Evolutionary conservation across 2,113 vertebrate genomes (phyloP), one percentile per base, ranked within the genome.

Genomic region (Sarotherodon lohbergeri): DNA sequence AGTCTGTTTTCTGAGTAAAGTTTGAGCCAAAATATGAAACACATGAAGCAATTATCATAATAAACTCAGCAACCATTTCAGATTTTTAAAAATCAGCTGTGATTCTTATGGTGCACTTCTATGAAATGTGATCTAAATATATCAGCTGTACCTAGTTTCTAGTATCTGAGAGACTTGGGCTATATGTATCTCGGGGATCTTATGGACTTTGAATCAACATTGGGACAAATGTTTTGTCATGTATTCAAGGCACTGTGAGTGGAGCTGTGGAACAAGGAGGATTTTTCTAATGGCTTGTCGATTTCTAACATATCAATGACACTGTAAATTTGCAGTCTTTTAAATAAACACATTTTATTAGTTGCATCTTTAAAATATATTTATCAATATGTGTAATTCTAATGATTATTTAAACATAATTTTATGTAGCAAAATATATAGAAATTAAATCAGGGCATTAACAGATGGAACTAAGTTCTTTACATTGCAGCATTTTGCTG

Each of bases 1-100:
- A 46, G 22, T 27, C 39, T 46, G 39, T 73, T 71, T 9, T 43
- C 39, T 27, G 66, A 73, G 39, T 73, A 2, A 24, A 27, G n/a
- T 73, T 43, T 24, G 13, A 46, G 66, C 0, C n/a, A 71, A 71
- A 71, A 1, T 22, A 6, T 46, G 22, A 68, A 22, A 68, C 36
- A 41, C 12, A 14, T 68, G 19, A 68, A 68, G 19, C 19, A 68
- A 6, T 24, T 43, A 9, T 71, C 0, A 2, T 24, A 46, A 46
- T 27, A 71, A 73, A 27, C 9, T 6, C 7, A 27, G 39, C n/a
- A 68, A 24, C 22, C 4, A 36, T 46, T 73, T 73, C 2, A 27
- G 22, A 73, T 46, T 27, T 0, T 46, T 0, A 4, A 1, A 63
- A 73, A 46, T 0, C n/a, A 27, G n/a, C 0, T 17, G 68, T 24